Conservation (phyloP, 2,113 vertebrate genomes). For the Tachysurus fulvidraco region DNA sequence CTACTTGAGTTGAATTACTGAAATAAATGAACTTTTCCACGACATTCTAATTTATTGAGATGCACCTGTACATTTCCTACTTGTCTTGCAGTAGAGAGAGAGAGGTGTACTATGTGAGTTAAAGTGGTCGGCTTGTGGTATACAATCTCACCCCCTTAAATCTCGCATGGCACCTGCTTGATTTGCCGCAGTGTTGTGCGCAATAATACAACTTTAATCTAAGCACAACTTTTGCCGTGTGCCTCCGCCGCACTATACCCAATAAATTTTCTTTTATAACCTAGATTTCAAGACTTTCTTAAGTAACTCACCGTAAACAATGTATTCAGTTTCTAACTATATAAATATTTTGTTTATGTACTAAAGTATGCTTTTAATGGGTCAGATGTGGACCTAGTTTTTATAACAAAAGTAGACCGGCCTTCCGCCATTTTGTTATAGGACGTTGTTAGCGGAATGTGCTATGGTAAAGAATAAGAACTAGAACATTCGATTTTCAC, state of each 20-base stretch:
- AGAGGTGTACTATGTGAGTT: no score
- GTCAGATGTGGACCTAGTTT: not conserved
- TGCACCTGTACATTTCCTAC: no score
- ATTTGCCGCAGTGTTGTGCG: conserved; percentile 46
- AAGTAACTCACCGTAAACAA: not conserved
- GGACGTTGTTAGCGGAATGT: conserved; percentile 59
- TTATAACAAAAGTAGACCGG: conserved; percentile 63
- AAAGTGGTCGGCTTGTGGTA: not conserved
- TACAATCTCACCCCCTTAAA: not conserved
- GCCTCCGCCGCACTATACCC: conserved; percentile 6
- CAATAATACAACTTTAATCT: conserved; percentile 32
- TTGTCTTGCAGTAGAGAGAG: no score
- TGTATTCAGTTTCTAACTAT: not conserved
- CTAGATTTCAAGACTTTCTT: not conserved
- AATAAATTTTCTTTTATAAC: not conserved
- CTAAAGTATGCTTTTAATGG: not conserved
- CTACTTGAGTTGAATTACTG: no score
- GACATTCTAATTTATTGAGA: no score
- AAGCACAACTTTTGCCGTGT: not conserved
- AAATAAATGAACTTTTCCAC: no score
- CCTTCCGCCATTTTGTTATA: conserved; percentile 74
- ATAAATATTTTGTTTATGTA: no score
- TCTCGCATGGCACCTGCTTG: not conserved
- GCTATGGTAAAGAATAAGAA: not conserved
- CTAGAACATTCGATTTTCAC: not conserved